A percentile compares a stretch with the other conserved stretches of the same genome.
phyloP scores from a whole-genome alignment of 2,888 invertebrate genomes.

The Amorpha juglandis region DNA sequence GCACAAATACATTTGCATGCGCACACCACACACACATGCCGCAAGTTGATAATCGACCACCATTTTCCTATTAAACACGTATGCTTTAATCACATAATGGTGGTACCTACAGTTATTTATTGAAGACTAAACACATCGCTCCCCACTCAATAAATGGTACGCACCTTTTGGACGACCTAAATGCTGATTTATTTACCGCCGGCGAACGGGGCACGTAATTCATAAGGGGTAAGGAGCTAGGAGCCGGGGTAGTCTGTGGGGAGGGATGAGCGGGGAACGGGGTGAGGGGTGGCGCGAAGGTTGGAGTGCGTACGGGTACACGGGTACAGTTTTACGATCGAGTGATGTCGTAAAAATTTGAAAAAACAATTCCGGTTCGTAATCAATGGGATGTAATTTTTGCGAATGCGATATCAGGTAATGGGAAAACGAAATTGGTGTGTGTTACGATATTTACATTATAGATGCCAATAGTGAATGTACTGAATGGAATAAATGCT shows the following conservation, averaged over 20 bases:
- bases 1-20: neutral
- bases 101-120: conserved; percentile 52
- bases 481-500: no score
- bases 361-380: conserved; percentile 56
- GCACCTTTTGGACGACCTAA: conserved; percentile 58
- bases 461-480: neutral
- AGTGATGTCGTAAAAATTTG: conserved; percentile 56
- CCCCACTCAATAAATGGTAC: conserved; percentile 47
- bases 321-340: conserved; percentile 55
- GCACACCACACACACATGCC: neutral
- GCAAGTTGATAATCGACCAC: conserved; percentile 36
- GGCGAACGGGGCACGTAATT: conserved; percentile 55
- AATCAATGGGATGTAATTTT: conserved; percentile 36
- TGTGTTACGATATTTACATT: neutral
- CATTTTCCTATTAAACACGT: conserved; percentile 45
- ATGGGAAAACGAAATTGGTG: neutral
- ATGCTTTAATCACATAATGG: conserved; percentile 54
- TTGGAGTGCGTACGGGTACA: conserved; percentile 42
- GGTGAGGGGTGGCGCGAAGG: conserved; percentile 18
- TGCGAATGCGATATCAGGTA: conserved; percentile 18
- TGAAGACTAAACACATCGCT: conserved; percentile 39
- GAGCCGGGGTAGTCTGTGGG: neutral
- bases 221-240: conserved; percentile 39
- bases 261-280: conserved; percentile 34
- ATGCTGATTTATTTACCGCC: conserved; percentile 64